Conservation (phyloP, 2,113 vertebrate species). For the Eretmochelys imbricata region DNA sequence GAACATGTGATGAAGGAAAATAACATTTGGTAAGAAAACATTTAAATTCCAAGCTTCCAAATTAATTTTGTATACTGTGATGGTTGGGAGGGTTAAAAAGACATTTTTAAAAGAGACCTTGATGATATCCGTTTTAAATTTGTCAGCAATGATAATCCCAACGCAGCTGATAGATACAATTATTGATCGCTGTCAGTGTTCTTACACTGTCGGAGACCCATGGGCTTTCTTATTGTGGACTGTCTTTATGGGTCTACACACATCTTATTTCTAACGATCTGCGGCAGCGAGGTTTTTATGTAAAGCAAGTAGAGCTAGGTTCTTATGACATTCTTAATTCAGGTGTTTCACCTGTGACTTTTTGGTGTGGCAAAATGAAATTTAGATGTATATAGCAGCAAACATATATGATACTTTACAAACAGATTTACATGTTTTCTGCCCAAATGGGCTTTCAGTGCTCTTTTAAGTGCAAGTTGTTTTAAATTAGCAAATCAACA, state of each 20-base stretch:
- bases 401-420: neutral
- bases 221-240: neutral
- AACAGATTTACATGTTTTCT: neutral
- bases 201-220: neutral
- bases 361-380: constrained; percentile 15
- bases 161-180: neutral
- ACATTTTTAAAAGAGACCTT: constrained; percentile 21
- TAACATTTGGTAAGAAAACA: constrained; percentile 64
- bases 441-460: neutral
- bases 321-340: constrained; percentile 18
- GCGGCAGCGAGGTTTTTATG: constrained; percentile 21
- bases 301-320: neutral
- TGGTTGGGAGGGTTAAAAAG: neutral
- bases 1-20: constrained; percentile 47
- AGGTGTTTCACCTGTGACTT: constrained; percentile 27
- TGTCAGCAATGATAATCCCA: neutral
- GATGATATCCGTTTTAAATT: neutral
- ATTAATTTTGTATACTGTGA: constrained; percentile 28
- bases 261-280: constrained; percentile 29
- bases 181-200: neutral
- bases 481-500: neutral
- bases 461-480: neutral
- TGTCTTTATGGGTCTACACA: neutral
- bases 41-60: constrained; percentile 47
- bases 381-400: neutral